Evolutionary conservation across 2,113 vertebrate species (phyloP).

Genomic region (Barnardius zonarius): DNA sequence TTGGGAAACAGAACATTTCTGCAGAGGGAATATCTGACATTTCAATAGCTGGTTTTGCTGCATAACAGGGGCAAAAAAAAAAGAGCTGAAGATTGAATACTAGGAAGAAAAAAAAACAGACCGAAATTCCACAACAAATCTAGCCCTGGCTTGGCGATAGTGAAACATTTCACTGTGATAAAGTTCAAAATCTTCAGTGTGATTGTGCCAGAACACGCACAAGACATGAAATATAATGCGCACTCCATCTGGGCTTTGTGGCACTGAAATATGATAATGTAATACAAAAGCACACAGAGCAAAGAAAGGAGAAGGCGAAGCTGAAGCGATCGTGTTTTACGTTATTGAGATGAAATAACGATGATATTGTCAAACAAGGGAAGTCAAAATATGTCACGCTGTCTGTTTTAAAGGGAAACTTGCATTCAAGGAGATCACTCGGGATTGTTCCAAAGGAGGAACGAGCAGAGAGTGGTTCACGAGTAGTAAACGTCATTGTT

Average conservation of each 20-base stretch:
- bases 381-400: conserved; percentile 60
- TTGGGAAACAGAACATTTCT: conserved; percentile 7
- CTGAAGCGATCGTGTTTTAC: conserved; percentile 13
- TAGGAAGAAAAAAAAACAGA: neutral
- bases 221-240: neutral
- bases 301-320: conserved; percentile 9
- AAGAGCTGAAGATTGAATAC: neutral
- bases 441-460: neutral
- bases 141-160: neutral
- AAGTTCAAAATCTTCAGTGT: neutral
- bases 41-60: neutral
- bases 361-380: conserved; percentile 52
- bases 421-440: neutral
- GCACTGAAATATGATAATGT: conserved; percentile 17
- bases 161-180: neutral
- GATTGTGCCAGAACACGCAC: conserved; percentile 1
- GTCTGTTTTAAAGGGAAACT: conserved; percentile 1
- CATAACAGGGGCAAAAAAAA: accelerated
- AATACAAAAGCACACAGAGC: conserved; percentile 9
- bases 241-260: conserved; percentile 41
- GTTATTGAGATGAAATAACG: conserved; percentile 26
- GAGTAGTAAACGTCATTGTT: neutral
- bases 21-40: neutral
- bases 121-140: neutral
- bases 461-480: neutral